Evolutionary conservation across 1,140 invertebrate species (phyloP).

Genomic region (Zophobas morio): DNA sequence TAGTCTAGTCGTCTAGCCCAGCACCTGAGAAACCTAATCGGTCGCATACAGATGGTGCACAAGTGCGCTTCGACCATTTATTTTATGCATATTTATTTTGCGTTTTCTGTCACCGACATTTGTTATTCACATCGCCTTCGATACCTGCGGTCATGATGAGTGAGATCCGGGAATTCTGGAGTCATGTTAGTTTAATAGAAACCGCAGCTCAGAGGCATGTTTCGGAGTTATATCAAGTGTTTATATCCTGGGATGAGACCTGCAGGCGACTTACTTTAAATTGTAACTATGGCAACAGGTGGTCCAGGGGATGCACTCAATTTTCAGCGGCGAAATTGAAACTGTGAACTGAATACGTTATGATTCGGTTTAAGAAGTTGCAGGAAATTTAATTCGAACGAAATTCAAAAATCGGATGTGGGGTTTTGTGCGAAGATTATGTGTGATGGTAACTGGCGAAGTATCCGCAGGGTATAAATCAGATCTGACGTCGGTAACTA

Average conservation of each 20-base stretch:
- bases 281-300: constrained; percentile 52
- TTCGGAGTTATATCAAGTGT: constrained; percentile 32
- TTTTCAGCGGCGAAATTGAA: constrained; percentile 42
- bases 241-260: constrained; percentile 36
- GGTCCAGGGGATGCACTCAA: constrained; percentile 46
- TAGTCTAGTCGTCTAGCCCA: too few relatives aligned
- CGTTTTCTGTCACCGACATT: too few relatives aligned
- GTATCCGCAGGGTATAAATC: too few relatives aligned
- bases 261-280: constrained; percentile 40
- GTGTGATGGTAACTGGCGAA: too few relatives aligned
- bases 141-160: background rate
- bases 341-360: constrained; percentile 42
- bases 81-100: too few relatives aligned
- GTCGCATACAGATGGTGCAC: too few relatives aligned
- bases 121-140: constrained; percentile 1
- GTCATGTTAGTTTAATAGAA: constrained; percentile 28
- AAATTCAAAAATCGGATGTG: constrained; percentile 1
- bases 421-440: too few relatives aligned
- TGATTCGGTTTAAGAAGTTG: constrained; percentile 38
- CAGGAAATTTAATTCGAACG: constrained; percentile 13
- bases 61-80: too few relatives aligned
- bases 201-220: constrained; percentile 17
- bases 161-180: background rate
- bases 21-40: too few relatives aligned
- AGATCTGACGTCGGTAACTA: too few relatives aligned